Evolutionary conservation across 1,140 invertebrate genomes (phyloP), one percentile per base, ranked within the genome.

Genomic region (Fopius arisanus): DNA sequence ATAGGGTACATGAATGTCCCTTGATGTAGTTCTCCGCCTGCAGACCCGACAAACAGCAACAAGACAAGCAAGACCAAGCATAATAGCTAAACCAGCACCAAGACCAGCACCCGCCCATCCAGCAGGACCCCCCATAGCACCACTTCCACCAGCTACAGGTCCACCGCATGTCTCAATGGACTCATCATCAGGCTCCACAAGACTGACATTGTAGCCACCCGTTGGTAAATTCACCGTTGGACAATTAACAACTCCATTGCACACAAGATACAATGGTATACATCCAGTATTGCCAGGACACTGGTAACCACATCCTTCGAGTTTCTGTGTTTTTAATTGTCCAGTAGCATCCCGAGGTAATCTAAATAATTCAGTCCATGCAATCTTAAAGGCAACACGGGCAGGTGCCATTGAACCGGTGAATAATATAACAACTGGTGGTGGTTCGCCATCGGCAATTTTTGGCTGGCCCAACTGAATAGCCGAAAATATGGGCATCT

Each of bases 301-400:
- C 59, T 93, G 90, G 78, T 96, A 97, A 74, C 93, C 94, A 79
- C 95, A 94, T 9, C 84, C 87, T 67, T 90, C 89, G 0, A 88
- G 80, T 88, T 86, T 94, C 90, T 73, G 93, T 89, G 92, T 93
- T 88, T 93, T 93, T 40, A 95, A 81, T n/a, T 91, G 92, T 0
- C 94, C 94, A 75, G 95, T 93, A 9, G 91, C 90, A 82, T 96
- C 96, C 69, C 94, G 90, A 0, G 95, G 94, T 73, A 96, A 86
- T 83, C 96, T 95, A 80, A 92, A 95, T n/a, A 96, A 87, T 79
- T 96, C 95, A 2, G 95, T 96, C 95, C 95, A 97, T 2, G 93
- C 93, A 28, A 97, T 92, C 84, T 95, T 94, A 80, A 97, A 96
- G 0, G 94, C 92, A 1, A 95, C 93, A 69, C 93, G 88, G 0